A percentile compares a stretch with the other conserved stretches of the same genome.
Conservation (phyloP, 2,797 vertebrate genomes). For the Setipinna tenuifilis region DNA sequence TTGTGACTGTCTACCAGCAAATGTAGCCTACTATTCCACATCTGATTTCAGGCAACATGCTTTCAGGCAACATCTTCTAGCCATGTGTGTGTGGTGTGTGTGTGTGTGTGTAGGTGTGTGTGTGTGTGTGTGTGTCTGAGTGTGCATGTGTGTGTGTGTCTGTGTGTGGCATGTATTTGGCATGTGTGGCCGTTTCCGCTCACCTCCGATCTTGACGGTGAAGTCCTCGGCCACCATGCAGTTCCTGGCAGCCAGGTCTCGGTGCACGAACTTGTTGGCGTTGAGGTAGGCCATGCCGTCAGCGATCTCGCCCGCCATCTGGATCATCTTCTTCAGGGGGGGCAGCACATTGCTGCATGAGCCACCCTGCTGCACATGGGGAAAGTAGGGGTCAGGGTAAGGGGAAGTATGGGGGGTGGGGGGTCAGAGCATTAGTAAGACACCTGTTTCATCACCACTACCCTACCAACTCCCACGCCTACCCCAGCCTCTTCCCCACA, state of each 20-base stretch:
- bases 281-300: slow-evolving; percentile 99
- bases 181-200: background rate
- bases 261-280: slow-evolving; percentile 98
- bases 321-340: slow-evolving; percentile 97
- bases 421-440: background rate
- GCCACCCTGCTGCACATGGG: slow-evolving; percentile 72
- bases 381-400: background rate
- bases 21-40: too few relatives aligned
- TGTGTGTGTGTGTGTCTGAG: too few relatives aligned
- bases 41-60: too few relatives aligned
- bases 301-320: slow-evolving; percentile 98
- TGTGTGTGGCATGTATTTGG: background rate
- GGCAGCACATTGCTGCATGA: slow-evolving; percentile 84
- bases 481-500: too few relatives aligned
- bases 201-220: slow-evolving; percentile 99
- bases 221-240: slow-evolving; percentile 99
- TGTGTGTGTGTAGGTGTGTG: too few relatives aligned
- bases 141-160: too few relatives aligned
- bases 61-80: too few relatives aligned
- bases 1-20: too few relatives aligned
- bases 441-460: background rate
- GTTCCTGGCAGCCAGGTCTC: slow-evolving; percentile 96
- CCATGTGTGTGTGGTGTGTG: background rate
- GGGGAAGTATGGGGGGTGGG: background rate
- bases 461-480: too few relatives aligned